These are phyloP conservation scores for Danio rerio DNA, from an alignment of 2,113 vertebrate genomes.

Conservation along the genomic window DNA sequence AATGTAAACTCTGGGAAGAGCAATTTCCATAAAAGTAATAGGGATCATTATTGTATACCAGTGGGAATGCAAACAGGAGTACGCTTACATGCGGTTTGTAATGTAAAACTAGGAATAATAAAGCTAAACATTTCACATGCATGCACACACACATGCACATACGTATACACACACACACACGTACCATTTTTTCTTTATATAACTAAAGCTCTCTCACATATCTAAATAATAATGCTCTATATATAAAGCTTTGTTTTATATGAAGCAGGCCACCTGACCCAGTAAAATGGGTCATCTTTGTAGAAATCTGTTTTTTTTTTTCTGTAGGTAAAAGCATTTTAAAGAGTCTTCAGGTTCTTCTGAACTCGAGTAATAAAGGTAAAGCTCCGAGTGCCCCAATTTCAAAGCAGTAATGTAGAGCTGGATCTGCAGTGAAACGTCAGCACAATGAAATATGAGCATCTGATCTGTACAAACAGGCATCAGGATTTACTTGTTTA, in stretches of 20 bases:
- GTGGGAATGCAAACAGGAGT: slow-evolving; percentile 4
- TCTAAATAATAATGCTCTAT: background rate
- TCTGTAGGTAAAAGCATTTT: slow-evolving; percentile 25
- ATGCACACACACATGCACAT: background rate
- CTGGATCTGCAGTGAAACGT: background rate
- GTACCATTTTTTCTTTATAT: background rate
- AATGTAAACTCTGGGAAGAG: slow-evolving; percentile 4
- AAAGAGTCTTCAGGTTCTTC: slow-evolving; percentile 16
- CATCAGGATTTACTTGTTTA: background rate
- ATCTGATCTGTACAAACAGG: background rate
- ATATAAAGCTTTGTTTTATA: background rate
- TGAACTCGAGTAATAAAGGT: slow-evolving; percentile 44
- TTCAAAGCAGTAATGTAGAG: slow-evolving; percentile 20
- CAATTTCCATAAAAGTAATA: slow-evolving; percentile 45
- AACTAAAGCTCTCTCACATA: background rate
- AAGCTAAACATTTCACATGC: background rate
- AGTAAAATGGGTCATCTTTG: slow-evolving; percentile 16
- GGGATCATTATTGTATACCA: slow-evolving; percentile 2
- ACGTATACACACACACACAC: background rate
- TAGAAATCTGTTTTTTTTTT: background rate
- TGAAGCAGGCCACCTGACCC: background rate
- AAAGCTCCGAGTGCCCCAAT: slow-evolving; percentile 41
- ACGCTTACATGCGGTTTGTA: background rate
- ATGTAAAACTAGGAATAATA: slow-evolving; percentile 5
- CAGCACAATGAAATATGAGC: background rate